Evolutionary conservation across 2,888 invertebrate species (phyloP).

Genomic region (Diplolepis rosae): DNA sequence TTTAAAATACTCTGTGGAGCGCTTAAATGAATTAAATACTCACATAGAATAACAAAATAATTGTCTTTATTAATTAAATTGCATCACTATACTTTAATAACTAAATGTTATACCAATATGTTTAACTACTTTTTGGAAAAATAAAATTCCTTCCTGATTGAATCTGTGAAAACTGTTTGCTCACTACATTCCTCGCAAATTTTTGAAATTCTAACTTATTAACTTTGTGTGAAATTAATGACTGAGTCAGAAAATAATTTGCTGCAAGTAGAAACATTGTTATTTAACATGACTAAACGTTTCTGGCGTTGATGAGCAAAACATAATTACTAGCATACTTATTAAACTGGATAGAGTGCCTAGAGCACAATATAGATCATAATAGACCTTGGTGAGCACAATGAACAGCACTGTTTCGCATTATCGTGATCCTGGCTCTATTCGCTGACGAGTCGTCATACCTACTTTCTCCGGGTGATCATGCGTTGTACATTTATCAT

Average conservation of each 20-base stretch:
- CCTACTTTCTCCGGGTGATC: slow-evolving; percentile 10
- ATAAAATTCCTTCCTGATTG: no score
- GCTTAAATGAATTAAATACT: no score
- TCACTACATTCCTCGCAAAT: neutral
- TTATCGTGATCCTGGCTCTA: neutral
- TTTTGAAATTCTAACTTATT: neutral
- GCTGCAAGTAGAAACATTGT: neutral
- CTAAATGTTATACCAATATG: no score
- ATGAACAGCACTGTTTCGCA: neutral
- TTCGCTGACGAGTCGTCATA: neutral
- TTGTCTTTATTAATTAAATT: no score
- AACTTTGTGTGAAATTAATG: neutral
- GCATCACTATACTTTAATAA: no score
- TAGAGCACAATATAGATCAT: slow-evolving; percentile 11
- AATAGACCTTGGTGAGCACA: slow-evolving; percentile 1
- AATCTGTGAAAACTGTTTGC: no score
- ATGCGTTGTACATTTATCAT: slow-evolving; percentile 12
- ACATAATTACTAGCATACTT: slow-evolving; percentile 9
- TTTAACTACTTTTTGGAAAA: no score
- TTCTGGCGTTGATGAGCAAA: slow-evolving; percentile 18
- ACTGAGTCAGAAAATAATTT: neutral
- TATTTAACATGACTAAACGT: slow-evolving; percentile 20
- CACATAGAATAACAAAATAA: no score
- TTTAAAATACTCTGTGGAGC: no score
- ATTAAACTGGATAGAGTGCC: neutral